phyloP scores from a whole-genome alignment of 2,113 vertebrate genomes.

The Struthidea cinerea region DNA sequence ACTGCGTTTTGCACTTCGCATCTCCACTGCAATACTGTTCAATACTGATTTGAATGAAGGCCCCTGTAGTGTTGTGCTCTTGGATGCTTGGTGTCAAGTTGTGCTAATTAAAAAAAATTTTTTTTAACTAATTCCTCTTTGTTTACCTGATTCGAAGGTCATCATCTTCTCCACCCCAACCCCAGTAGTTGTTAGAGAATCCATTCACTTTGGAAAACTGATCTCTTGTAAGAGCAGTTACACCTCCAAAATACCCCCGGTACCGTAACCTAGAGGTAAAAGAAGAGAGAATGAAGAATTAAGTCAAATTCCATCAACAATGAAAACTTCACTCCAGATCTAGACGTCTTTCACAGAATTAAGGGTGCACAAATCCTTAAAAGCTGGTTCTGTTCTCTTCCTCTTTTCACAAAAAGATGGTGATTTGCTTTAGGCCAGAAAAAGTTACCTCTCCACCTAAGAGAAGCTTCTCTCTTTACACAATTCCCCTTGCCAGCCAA shows the following conservation, averaged over 20 bases:
- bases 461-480: neutral
- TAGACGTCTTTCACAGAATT: neutral
- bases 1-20: neutral
- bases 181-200: conserved; percentile 97
- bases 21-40: neutral
- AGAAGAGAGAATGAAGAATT: neutral
- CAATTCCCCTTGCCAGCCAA: neutral
- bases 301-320: neutral
- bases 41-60: neutral
- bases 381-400: neutral
- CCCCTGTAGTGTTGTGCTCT: neutral
- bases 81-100: neutral
- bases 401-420: neutral
- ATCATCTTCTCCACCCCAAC: conserved; percentile 98
- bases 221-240: conserved; percentile 88
- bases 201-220: conserved; percentile 93
- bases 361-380: neutral
- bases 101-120: neutral
- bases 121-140: neutral
- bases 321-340: neutral
- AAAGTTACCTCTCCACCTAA: neutral
- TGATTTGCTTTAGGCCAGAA: neutral
- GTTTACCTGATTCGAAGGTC: conserved; percentile 90
- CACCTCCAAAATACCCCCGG: conserved; percentile 93
- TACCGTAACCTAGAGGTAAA: conserved; percentile 81